Evolutionary conservation across 2,888 invertebrate genomes (phyloP), one percentile per base, ranked within the genome.

Genomic region (Drosophila sordidula): DNA sequence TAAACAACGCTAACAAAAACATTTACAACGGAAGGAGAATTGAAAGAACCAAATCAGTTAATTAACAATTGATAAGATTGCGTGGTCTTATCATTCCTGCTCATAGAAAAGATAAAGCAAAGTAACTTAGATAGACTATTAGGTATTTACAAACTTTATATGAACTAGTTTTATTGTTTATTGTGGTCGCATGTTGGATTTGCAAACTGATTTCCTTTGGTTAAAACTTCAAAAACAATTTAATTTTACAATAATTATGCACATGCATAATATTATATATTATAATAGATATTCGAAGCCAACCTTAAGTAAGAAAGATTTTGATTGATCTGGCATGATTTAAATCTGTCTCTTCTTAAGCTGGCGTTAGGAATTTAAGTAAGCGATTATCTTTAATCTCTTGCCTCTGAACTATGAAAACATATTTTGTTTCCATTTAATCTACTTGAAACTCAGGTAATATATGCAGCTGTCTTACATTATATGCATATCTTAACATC

Each of bases 41-140:
- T 44, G 16, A 26, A 49, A 1, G 36, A 36, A 22, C 12, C 42
- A 22, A 70, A 69, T 44, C 6, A 38, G 16, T 42, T 39, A 29
- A 44, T 47, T 44, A 12, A 14, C 25, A 55, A 47, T 25, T 65
- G 70, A 71, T 70, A 47, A 70, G 65, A 71, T 71, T 71, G 47
- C 11, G 8, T 16, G 0, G 5, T 9, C 46, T 65, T 46, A 65
- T 65, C 63, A 26, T 2, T 6, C 8, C 1, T 32, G 11, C 3
- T 32, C 9, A 12, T 4, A 34, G 6, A 57, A 14, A 3, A 41
- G 14, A 42, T 29, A 41, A 14, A 11, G 9, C 6, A n/a, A n/a
- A 22, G 12, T 11, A 16, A 18, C n/a, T 3, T 18, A 9, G 1
- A 34, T 18, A 6, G 46, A 36, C 0, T 11, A 26, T 25, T 14